Evolutionary conservation across 2,797 vertebrate species (phyloP).

Genomic region (Paguma larvata): DNA sequence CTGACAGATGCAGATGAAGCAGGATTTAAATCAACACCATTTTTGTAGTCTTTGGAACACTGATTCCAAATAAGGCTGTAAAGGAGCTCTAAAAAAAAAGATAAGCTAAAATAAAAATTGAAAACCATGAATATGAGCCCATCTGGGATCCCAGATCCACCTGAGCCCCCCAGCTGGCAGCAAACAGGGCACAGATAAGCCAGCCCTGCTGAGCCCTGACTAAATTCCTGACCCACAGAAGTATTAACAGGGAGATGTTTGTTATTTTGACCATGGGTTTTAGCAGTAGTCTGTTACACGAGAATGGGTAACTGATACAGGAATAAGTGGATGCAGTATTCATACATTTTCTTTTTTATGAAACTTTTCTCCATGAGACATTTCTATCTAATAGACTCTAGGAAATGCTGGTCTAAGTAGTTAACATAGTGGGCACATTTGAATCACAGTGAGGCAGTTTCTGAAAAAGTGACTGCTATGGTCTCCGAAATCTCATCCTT

Average conservation of each 20-base stretch:
- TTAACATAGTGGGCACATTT: not conserved
- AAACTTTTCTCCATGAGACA: not conserved
- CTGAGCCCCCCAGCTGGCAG: not conserved
- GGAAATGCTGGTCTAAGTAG: not conserved
- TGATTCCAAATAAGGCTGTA: not conserved
- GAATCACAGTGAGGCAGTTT: not conserved
- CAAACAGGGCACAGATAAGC: not conserved
- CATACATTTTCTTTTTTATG: not conserved
- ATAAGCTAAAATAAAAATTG: not conserved
- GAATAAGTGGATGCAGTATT: not conserved
- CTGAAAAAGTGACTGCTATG: not conserved
- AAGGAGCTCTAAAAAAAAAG: not conserved
- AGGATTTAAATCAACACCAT: not conserved
- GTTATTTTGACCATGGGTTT: not conserved
- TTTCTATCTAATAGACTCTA: not conserved
- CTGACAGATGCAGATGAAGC: not conserved
- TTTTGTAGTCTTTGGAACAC: not conserved
- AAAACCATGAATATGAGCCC: not conserved
- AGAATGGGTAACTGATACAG: not conserved
- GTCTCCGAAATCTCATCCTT: not conserved
- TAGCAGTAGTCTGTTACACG: not conserved
- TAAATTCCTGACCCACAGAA: not conserved
- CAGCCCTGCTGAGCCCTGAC: not conserved
- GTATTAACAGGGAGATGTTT: not conserved
- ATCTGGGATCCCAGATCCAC: not conserved